phyloP scores from a whole-genome alignment of 2,113 vertebrate species.

The Bujurquina vittata region DNA sequence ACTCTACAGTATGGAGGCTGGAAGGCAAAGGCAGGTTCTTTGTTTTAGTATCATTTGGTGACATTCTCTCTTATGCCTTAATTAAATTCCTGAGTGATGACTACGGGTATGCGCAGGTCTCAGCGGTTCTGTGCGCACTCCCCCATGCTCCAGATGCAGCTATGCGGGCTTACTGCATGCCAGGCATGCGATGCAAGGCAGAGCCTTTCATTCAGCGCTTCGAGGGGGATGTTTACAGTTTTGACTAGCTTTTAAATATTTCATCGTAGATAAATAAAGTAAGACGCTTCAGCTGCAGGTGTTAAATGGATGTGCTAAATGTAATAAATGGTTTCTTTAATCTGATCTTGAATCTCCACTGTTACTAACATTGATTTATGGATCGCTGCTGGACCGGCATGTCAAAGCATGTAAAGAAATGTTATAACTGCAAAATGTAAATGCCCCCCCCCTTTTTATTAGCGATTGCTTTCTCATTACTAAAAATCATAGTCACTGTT shows the following conservation, averaged over 20 bases:
- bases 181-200: slow-evolving; percentile 23
- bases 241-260: slow-evolving; percentile 30
- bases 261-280: slow-evolving; percentile 54
- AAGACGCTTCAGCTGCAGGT: slow-evolving; percentile 36
- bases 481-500: neutral
- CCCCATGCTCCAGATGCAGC: slow-evolving; percentile 66
- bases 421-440: neutral
- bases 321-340: slow-evolving; percentile 53
- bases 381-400: neutral
- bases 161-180: slow-evolving; percentile 39
- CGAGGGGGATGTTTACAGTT: slow-evolving; percentile 48
- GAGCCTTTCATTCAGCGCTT: slow-evolving; percentile 45
- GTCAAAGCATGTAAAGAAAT: neutral
- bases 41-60: slow-evolving; percentile 61
- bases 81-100: slow-evolving; percentile 80
- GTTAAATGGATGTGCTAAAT: slow-evolving; percentile 28
- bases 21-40: slow-evolving; percentile 37
- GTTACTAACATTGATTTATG: slow-evolving; percentile 18
- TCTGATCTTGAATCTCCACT: slow-evolving; percentile 3
- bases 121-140: slow-evolving; percentile 59
- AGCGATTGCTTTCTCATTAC: neutral
- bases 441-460: neutral
- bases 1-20: slow-evolving; percentile 1
- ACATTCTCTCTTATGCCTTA: slow-evolving; percentile 63
- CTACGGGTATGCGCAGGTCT: slow-evolving; percentile 55